Evolutionary conservation across 1,140 invertebrate species (phyloP), one percentile per base, ranked within the genome.

Genomic region (Nasonia vitripennis): DNA sequence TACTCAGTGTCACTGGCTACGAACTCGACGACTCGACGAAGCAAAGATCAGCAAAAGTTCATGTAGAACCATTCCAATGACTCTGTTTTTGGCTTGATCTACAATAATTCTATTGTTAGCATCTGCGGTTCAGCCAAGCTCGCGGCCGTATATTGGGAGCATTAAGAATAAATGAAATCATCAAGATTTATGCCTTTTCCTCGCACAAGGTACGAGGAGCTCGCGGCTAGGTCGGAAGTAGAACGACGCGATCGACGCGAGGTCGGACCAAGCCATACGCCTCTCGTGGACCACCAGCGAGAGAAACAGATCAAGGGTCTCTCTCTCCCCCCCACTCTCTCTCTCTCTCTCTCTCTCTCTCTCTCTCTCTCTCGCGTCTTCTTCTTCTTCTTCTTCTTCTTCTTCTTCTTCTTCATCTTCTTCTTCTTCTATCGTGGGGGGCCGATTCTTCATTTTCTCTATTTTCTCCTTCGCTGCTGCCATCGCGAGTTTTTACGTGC

Each of bases 201-300:
- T 31, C 12, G 68, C 27, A 71, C 9, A 45, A 45, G 68, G 23
- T 12, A 17, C 68, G 68, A 27, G 68, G 23, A 11, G 68, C 68
- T 71, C 68, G 68, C 68, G 68, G 68, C 68, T 71, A 71, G 27
- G 27, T 71, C 68, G 68, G 31, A 7, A 14, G 55, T n/a, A 62
- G 68, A 71, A n/a, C n/a, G 68, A 71, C 10, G 23, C 27, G 67
- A 55, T 17, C 55, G 27, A 71, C 9, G 68, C 68, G 68, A 71
- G 68, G 23, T 71, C 68, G 68, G 9, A 12, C 68, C 17, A 6
- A 62, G 20, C 20, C 17, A n/a, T 62, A 37, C 34, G 68, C 68
- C 27, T 62, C 20, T n/a, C 55, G 6, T 17, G 9, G 68, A 71
- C 68, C 68, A 71, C 68, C 68, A 34, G 68, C 68, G 68, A 71